Percentiles rank a stretch among this genome's conserved stretches.
These are phyloP conservation scores for Serripes groenlandicus DNA, from an alignment of 2,888 invertebrate species.

Conservation along the genomic window DNA sequence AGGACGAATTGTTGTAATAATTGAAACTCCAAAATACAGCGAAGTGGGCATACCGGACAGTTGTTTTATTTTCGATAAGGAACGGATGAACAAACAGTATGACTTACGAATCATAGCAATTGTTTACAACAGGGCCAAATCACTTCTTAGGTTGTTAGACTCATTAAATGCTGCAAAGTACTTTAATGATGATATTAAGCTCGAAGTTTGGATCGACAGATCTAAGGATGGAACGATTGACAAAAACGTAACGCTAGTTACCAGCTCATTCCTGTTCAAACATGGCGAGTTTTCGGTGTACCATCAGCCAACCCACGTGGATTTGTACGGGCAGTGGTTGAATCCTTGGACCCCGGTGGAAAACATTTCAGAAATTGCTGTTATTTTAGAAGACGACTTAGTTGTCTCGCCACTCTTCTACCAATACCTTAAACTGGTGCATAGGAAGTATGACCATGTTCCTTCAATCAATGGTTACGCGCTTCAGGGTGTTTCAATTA, in stretches of 20 bases:
- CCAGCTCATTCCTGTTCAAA: constrained; percentile 53
- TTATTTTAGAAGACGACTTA: constrained; percentile 81
- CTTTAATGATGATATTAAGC: constrained; percentile 49
- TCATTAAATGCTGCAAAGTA: constrained; percentile 68
- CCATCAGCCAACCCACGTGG: constrained; percentile 65
- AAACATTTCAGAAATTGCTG: constrained; percentile 74
- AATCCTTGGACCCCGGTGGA: constrained; percentile 74
- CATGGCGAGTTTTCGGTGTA: constrained; percentile 60
- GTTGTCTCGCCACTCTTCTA: constrained; percentile 77
- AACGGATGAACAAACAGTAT: no score
- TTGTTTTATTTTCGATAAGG: no score
- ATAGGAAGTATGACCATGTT: constrained; percentile 69
- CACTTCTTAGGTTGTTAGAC: constrained; percentile 57
- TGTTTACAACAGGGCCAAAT: constrained; percentile 63
- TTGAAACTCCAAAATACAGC: no score
- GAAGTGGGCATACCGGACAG: no score
- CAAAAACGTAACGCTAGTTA: constrained; percentile 26
- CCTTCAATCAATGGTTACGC: constrained; percentile 73
- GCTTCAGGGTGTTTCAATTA: constrained; percentile 71
- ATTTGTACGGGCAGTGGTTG: constrained; percentile 73
- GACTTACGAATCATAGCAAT: constrained; percentile 67
- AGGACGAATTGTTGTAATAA: no score
- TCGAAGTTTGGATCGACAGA: constrained; percentile 73
- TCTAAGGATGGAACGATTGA: constrained; percentile 56
- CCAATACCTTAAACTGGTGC: constrained; percentile 76